Evolutionary conservation across 2,888 invertebrate genomes (phyloP), one percentile per base, ranked within the genome.

Genomic region (Eilema griseolum): DNA sequence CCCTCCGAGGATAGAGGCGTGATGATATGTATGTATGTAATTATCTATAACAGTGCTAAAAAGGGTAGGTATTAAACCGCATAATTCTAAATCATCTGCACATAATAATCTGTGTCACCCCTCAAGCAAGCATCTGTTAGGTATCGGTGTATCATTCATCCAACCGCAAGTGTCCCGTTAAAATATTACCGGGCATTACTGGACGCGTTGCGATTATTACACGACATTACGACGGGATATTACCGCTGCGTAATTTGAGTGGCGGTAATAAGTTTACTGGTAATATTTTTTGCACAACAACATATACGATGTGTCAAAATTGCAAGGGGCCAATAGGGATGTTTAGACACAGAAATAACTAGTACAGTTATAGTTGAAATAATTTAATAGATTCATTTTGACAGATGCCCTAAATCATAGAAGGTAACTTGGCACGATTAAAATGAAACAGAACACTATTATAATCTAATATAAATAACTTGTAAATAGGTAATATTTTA

Each of bases 81-180:
- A 33, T 10, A 3, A 33, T 28, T 3, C 2, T 28, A 28, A 5
- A 70, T 28, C 28, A 5, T 79, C 81, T 83, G 46, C 2, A 33
- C 52, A 4, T 1, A 41, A 37, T 86, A 85, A 46, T 89, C 89
- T 89, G 62, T 85, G 85, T 31, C 83, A 69, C 75, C 81, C 85
- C 88, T 88, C 87, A 89, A 90, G 89, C 92, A 82, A 33, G 60
- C 81, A 89, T 93, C 92, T 92, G 90, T 86, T 88, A 92, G 90
- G 89, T 92, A 91, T 93, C 89, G 90, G 91, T 92, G 90, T 93
- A 93, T 91, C 88, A 89, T 89, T 88, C 85, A 86, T 81, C 85
- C 83, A 84, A 85, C 84, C 86, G 85, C 89, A 88, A 92, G 92
- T 91, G 91, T 86, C 86, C 84, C 85, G 89, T 87, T 93, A 91